Evolutionary conservation across 1,140 invertebrate genomes (phyloP).

Genomic region (Campoletis sonorensis): DNA sequence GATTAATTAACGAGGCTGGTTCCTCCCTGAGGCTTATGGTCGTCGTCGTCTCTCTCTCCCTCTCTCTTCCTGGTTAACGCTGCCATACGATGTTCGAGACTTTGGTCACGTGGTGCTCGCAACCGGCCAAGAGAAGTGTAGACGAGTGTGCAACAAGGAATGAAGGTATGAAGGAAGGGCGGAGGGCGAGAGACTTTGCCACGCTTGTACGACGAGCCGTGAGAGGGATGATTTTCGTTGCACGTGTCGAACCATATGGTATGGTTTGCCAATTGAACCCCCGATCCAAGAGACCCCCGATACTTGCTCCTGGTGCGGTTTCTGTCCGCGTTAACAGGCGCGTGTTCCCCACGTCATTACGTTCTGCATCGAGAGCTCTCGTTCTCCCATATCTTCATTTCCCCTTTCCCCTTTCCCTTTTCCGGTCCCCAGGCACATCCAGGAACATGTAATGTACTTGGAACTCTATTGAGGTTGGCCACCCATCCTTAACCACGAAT

Average conservation of each 20-base stretch:
- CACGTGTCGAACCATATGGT: conserved; percentile 60
- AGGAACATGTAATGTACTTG: too few relatives aligned
- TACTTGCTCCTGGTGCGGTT: background rate
- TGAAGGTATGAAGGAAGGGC: background rate
- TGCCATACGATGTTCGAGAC: conserved; percentile 44
- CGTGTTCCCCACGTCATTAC: conserved; percentile 17
- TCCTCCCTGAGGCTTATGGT: too few relatives aligned
- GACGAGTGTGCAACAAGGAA: background rate
- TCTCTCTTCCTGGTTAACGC: conserved; percentile 32
- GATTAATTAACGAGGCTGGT: conserved; percentile 16
- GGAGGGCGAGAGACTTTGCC: background rate
- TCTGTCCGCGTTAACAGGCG: background rate
- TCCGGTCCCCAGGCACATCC: background rate
- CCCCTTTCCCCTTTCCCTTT: background rate
- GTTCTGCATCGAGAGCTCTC: background rate
- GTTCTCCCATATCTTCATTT: background rate
- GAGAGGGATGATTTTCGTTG: conserved; percentile 47
- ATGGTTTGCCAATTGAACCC: background rate
- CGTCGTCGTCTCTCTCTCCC: too few relatives aligned
- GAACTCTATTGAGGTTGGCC: too few relatives aligned
- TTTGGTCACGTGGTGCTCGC: conserved; percentile 8
- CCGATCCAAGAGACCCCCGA: background rate
- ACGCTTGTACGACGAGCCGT: conserved; percentile 33
- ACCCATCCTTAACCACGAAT: too few relatives aligned
- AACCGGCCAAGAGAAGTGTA: too few relatives aligned